Evolutionary conservation across 2,797 vertebrate genomes (phyloP).

Genomic region (Notolepis coatsorum): DNA sequence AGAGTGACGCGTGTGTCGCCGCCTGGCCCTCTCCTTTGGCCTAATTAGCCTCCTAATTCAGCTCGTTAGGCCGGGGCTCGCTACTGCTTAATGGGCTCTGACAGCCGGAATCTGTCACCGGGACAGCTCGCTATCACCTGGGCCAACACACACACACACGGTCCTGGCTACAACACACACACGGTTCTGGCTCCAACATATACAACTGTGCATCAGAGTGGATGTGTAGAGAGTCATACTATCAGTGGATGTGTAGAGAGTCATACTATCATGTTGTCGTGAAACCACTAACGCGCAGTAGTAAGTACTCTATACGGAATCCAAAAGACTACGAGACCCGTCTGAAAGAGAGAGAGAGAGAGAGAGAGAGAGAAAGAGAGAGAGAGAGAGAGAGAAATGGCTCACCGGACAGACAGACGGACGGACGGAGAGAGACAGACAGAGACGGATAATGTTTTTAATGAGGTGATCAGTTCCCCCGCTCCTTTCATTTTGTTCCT

Average conservation of each 20-base stretch:
- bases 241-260: no score
- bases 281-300: no score
- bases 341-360: neutral
- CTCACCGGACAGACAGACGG: no score
- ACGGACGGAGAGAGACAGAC: no score
- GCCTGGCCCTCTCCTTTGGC: slow-evolving; percentile 74
- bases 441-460: no score
- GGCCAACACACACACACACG: slow-evolving; percentile 6
- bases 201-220: slow-evolving; percentile 24
- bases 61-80: slow-evolving; percentile 66
- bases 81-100: slow-evolving; percentile 71
- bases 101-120: slow-evolving; percentile 72
- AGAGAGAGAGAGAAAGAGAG: neutral
- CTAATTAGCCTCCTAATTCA: slow-evolving; percentile 86
- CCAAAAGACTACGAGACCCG: no score
- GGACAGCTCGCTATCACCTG: slow-evolving; percentile 46
- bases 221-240: no score
- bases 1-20: slow-evolving; percentile 65
- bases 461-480: no score
- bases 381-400: slow-evolving; percentile 3
- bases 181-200: slow-evolving; percentile 8
- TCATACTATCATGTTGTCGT: no score
- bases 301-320: no score
- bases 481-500: no score
- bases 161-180: no score